Base-by-base conservation (phyloP, 2,797 vertebrate genomes). In the Bradypus variegatus region DNA sequence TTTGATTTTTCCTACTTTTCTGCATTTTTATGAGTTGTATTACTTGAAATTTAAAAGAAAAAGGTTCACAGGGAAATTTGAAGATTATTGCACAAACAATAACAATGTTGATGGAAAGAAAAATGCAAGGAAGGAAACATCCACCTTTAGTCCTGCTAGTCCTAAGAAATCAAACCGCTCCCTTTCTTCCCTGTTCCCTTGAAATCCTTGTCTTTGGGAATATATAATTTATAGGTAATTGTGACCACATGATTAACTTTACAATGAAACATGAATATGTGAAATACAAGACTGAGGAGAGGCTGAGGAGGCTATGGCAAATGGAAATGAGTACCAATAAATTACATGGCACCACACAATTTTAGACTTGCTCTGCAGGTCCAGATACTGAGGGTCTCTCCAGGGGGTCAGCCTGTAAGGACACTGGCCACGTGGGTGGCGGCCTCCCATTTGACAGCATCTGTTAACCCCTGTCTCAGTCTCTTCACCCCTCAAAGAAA, bases 11-110 rank as follows among this genome's bases (percentile, higher is more conserved):
- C 33, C 45, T 50, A 62, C 70, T 83, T 87, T 81, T 41, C 29
- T 89, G 75, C 25, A 38, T 58, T 81, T 87, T 92, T 80, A 64
- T 38, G 53, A 94, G 48, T 67, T 53, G 84, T 50, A 78, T 84
- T 92, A 84, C 65, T 92, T 88, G n/a, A 80, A 96, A 94, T 90
- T 19, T 69, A 65, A 33, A 77, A 65, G 62, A 53, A 91, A 91
- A 80, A 72, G 31, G 60, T 55, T 55, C 53, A 31, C 38, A 33
- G n/a, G n/a, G 62, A 93, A 70, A 38, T 18, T 50, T 53, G 38
- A 36, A 62, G 70, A 62, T 50, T 25, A 82, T 65, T 53, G 36
- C 45, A 38, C 19, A 62, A 76, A 91, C 38, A 38, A 31, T 79
- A 72, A 76, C 64, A 90, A n/a, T 14, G 70, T 85, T 73, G 58